phyloP scores from a whole-genome alignment of 2,797 vertebrate species.

The Apodemus agrarius region DNA sequence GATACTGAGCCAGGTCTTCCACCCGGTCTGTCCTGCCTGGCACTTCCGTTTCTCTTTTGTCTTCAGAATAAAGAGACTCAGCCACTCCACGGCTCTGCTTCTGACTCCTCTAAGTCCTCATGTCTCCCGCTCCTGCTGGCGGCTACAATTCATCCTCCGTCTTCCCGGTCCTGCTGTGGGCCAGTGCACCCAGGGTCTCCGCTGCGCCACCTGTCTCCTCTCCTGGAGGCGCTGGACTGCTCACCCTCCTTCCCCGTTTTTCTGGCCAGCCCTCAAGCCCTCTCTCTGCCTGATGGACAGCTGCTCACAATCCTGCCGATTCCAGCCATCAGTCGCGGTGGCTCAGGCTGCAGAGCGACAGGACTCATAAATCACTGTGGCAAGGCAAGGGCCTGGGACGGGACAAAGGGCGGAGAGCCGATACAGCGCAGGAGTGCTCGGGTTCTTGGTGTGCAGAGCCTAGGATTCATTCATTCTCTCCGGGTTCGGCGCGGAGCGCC shows the following conservation, averaged over 20 bases:
- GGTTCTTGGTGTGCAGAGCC: neutral
- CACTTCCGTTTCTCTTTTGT: constrained; percentile 53
- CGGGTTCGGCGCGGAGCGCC: neutral
- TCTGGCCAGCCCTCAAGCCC: neutral
- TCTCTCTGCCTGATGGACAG: constrained; percentile 64
- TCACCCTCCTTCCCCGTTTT: rapidly evolving
- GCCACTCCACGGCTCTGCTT: constrained; percentile 37
- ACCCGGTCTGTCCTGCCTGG: neutral
- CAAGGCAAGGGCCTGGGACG: constrained; percentile 31
- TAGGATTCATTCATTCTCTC: neutral
- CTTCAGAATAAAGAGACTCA: constrained; percentile 70
- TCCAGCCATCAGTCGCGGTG: constrained; percentile 67
- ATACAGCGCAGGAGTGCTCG: neutral
- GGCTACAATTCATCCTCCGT: neutral
- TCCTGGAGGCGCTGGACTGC: neutral
- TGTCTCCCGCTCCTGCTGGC: neutral
- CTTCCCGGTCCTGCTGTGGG: neutral
- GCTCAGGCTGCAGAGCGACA: constrained; percentile 77
- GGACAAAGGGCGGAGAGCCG: constrained; percentile 19
- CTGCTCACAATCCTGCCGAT: constrained; percentile 42
- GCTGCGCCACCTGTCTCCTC: rapidly evolving
- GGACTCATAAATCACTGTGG: constrained; percentile 83
- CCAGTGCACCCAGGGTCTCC: rapidly evolving
- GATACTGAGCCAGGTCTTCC: constrained; percentile 27
- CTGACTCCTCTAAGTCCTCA: neutral